Evolutionary conservation across 1,140 invertebrate genomes (phyloP).

Genomic region (Aphelinus atriplicis): DNA sequence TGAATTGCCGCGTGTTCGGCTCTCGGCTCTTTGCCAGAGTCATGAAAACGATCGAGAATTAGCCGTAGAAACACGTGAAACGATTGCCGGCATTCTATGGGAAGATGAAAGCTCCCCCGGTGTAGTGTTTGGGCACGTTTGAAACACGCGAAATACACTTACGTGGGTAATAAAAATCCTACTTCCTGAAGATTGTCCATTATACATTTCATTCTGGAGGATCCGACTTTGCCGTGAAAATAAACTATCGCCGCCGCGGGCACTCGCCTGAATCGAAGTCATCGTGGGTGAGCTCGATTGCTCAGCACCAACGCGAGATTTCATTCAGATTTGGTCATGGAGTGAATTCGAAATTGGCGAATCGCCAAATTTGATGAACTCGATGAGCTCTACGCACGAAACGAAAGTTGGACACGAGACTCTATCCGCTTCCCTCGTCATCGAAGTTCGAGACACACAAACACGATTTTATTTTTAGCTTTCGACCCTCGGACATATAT

Average conservation of each 20-base stretch:
- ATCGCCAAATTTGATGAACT: no score
- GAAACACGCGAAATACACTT: not conserved
- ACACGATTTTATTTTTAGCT: no score
- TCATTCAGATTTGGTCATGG: no score
- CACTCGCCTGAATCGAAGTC: no score
- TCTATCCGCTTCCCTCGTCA: no score
- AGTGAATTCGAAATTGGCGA: no score
- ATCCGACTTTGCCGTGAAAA: not conserved
- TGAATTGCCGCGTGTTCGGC: not conserved
- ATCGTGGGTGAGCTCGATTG: no score
- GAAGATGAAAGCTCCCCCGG: constrained; percentile 27
- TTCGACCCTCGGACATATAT: no score
- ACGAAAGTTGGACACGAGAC: no score
- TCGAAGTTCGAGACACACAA: no score
- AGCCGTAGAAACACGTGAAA: not conserved
- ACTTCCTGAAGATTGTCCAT: not conserved
- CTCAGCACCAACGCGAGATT: no score
- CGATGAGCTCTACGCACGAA: no score
- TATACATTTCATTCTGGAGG: not conserved
- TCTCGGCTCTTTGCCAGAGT: constrained; percentile 12
- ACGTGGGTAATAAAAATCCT: not conserved
- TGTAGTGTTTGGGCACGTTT: not conserved
- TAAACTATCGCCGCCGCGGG: not conserved
- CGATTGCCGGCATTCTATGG: constrained; percentile 18
- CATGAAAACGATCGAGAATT: constrained; percentile 13